phyloP scores from a whole-genome alignment of 2,797 vertebrate species.

The Pseudochirops corinnae region DNA sequence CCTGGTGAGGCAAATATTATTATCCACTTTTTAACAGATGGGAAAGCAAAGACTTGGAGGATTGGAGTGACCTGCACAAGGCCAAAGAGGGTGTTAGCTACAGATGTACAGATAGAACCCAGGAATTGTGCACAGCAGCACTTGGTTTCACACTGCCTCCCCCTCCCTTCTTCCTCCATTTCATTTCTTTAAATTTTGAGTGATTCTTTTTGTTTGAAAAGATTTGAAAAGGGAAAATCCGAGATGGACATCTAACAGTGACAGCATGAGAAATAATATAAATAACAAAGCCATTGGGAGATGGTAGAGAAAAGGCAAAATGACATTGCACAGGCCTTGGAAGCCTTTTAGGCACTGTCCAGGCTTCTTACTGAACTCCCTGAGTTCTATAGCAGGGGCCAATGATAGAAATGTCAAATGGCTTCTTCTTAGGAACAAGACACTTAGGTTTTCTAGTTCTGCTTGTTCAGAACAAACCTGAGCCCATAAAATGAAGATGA shows the following conservation, averaged over 20 bases:
- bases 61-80: slow-evolving; percentile 80
- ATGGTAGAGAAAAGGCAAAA: slow-evolving; percentile 7
- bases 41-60: slow-evolving; percentile 76
- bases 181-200: background rate
- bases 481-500: slow-evolving; percentile 78
- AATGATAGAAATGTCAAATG: background rate
- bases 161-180: background rate
- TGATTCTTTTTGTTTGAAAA: slow-evolving; percentile 23
- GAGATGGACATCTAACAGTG: background rate
- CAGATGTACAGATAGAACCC: slow-evolving; percentile 59
- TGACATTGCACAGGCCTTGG: background rate
- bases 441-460: slow-evolving; percentile 70
- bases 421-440: slow-evolving; percentile 65
- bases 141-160: background rate
- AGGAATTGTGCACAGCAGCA: slow-evolving; percentile 15
- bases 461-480: slow-evolving; percentile 76
- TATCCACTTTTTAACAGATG: slow-evolving; percentile 84
- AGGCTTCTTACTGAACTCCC: background rate
- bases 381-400: background rate
- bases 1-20: slow-evolving; percentile 83
- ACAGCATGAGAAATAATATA: background rate
- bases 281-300: background rate
- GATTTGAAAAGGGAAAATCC: background rate
- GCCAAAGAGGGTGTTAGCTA: slow-evolving; percentile 74
- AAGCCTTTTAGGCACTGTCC: background rate